These are phyloP conservation scores for Abramis brama DNA, from an alignment of 2,113 vertebrate species.

Conservation along the genomic window DNA sequence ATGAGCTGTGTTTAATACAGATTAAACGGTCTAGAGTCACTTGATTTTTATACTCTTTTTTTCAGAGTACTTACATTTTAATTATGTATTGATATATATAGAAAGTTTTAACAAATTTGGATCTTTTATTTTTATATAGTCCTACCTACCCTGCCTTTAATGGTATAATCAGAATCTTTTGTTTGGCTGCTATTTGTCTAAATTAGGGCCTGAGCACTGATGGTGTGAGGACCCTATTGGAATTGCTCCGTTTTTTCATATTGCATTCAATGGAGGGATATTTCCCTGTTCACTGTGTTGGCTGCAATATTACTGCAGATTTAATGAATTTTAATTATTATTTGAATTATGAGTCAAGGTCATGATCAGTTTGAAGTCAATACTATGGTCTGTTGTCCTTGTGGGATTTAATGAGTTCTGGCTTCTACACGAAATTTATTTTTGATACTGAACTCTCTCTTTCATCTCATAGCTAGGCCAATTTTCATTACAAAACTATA, in stretches of 20 bases:
- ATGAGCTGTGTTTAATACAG: too few species aligned
- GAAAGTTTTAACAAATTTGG: too few species aligned
- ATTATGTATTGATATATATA: too few species aligned
- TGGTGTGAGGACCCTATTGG: too few species aligned
- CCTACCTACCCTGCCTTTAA: too few species aligned
- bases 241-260: background rate
- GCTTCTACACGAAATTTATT: background rate
- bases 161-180: background rate
- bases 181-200: background rate
- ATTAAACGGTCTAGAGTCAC: too few species aligned
- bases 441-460: background rate
- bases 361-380: background rate
- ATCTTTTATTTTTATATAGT: too few species aligned
- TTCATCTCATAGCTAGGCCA: background rate
- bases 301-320: background rate
- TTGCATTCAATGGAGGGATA: background rate
- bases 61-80: too few species aligned
- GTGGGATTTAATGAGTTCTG: background rate
- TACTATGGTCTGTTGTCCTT: background rate
- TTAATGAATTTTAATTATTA: slow-evolving; percentile 4
- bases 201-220: background rate
- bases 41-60: too few species aligned
- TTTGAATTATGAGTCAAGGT: slow-evolving; percentile 3
- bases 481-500: background rate
- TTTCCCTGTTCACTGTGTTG: background rate